Evolutionary conservation across 2,113 vertebrate genomes (phyloP), one percentile per base, ranked within the genome.

Genomic region (Hepsetus odoe): DNA sequence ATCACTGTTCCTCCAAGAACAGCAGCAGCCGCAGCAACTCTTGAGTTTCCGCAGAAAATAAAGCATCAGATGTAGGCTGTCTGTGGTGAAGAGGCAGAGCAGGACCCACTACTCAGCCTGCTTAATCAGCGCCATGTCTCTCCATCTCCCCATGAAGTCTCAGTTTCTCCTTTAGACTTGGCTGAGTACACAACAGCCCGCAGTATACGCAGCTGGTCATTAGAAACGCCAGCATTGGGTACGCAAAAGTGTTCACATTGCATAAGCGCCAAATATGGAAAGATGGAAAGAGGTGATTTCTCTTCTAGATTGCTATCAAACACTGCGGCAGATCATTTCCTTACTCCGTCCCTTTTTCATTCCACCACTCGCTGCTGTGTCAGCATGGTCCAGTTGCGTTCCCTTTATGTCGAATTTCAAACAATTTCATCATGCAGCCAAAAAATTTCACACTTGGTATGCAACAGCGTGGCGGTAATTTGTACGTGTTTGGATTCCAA

Each of bases 401-500:
- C 74, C 85, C 88, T 92, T 84, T 70, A 77, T 80, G 89, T 91
- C 83, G 88, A 82, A 83, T 94, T 94, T 94, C 91, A 88, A 90
- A 93, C 88, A 82, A 90, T 94, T 94, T 92, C 92, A 93, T 94
- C 92, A 94, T 90, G 79, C 89, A 65, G 82, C 74, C 24, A 59
- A 83, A 76, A 85, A 83, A 77, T 82, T 86, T 80, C 76, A 68
- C 81, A 87, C 85, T 92, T 89, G 84, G 89, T 91, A 91, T 92
- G 92, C 91, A 89, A 86, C 80, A 86, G 87, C 87, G 85, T 78
- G 80, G 85, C 77, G 80, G 90, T 90, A 91, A 92, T 92, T 92
- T 92, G 90, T 91, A 91, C 88, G 87, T 91, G 91, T 91, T 89
- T 91, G 90, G 89, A 87, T 91, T 91, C 88, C 91, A 91, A 92